phyloP scores from a whole-genome alignment of 2,113 vertebrate genomes.

The Mugil cephalus region DNA sequence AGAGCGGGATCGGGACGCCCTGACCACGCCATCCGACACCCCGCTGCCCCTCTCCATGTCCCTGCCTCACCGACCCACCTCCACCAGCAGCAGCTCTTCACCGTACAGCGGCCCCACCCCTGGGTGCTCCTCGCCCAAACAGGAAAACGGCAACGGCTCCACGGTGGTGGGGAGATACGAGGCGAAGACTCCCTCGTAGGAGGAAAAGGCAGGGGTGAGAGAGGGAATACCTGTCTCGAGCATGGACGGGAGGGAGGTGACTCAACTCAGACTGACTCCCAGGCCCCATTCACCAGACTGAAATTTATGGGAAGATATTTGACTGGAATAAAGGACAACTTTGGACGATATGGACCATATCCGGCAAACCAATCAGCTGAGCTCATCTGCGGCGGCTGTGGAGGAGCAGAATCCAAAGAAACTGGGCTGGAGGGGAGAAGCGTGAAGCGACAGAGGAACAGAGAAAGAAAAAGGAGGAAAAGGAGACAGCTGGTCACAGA shows the following conservation, averaged over 20 bases:
- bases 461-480: constrained; percentile 58
- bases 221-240: constrained; percentile 26
- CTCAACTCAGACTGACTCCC: constrained; percentile 37
- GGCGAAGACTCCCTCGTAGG: constrained; percentile 88
- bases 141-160: constrained; percentile 87
- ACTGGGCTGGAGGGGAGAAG: constrained; percentile 71
- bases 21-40: constrained; percentile 73
- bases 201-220: constrained; percentile 9
- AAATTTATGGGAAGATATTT: constrained; percentile 49
- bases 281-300: constrained; percentile 24
- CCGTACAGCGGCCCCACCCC: constrained; percentile 82
- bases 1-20: constrained; percentile 81
- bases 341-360: constrained; percentile 46
- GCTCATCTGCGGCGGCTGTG: constrained; percentile 63
- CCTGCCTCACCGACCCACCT: constrained; percentile 81
- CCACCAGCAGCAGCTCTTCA: constrained; percentile 87
- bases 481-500: constrained; percentile 81
- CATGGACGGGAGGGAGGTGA: not conserved
- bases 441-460: constrained; percentile 65
- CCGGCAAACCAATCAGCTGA: constrained; percentile 60
- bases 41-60: constrained; percentile 61
- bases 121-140: constrained; percentile 88
- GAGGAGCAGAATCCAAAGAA: constrained; percentile 82
- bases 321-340: constrained; percentile 49
- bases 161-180: constrained; percentile 79